Base-by-base conservation (phyloP, 2,113 vertebrate genomes). In the Elaphurus davidianus region DNA sequence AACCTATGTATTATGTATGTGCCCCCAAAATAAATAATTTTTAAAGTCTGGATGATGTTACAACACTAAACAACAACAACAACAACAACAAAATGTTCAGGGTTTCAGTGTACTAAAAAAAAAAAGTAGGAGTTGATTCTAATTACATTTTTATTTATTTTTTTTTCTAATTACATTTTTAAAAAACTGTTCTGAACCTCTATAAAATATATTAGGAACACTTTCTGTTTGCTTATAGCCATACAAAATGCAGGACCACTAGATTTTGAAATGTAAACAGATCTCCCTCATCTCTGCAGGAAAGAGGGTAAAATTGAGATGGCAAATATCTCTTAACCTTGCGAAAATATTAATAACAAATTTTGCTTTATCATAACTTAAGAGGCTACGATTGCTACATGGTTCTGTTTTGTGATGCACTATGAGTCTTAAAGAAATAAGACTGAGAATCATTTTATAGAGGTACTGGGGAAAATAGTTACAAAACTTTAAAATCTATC, bases 401-500 rank as follows among this genome's bases (percentile, higher is more conserved):
- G 13, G 15, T 82, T 98, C 95, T 84, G 82, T 97, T 95, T 92
- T 94, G 43, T 52, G 60, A 23, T 52, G 40, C 89, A 92, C 33
- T 50, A 82, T 59, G 36, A 89, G 87, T 87, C 96, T 98, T 91
- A 96, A 87, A 95, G 36, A 15, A 90, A 47, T 91, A 95, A 90
- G 14, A 95, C 1, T 60, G 90, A 94, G 45, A 98, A 96, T 54
- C 62, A 67, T 67, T 93, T 55, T 89, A 97, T 23, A 96, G 88
- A 94, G 4, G 45, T 82, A 90, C n/a, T 81, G 6, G 57, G 16
- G 21, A 76, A 97, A 97, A 97, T 11, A 98, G 92, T 87, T 91
- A 85, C 1, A 15, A 59, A 98, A 91, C 84, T 96, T 97, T 79
- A 94, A 78, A 97, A 98, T 97, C 96, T 98, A 97, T 96, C 76